phyloP scores from a whole-genome alignment of 2,888 invertebrate genomes.

The Hipparchia sbordonii region DNA sequence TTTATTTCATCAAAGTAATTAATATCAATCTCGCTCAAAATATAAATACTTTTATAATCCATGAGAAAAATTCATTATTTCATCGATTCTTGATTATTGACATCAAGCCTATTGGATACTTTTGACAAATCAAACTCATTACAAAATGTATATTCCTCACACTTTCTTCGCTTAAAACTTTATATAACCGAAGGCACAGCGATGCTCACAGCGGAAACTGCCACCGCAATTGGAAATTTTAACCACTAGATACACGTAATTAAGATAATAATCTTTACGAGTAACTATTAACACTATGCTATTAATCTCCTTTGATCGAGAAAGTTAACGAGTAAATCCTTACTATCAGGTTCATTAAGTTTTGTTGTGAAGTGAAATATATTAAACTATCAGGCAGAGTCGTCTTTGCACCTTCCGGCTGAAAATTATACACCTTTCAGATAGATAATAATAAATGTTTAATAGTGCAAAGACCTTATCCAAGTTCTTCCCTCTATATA shows the following conservation, averaged over 20 bases:
- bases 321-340: constrained; percentile 45
- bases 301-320: constrained; percentile 47
- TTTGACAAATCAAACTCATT: neutral
- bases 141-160: neutral
- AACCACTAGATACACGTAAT: constrained; percentile 37
- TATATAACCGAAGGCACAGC: constrained; percentile 46
- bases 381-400: constrained; percentile 38
- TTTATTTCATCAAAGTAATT: too few species aligned
- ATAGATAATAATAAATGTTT: too few species aligned
- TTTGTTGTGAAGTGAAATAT: constrained; percentile 39
- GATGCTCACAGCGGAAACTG: constrained; percentile 39
- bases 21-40: too few species aligned
- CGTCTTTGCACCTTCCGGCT: constrained; percentile 28
- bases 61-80: too few species aligned
- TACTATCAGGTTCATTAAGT: constrained; percentile 44
- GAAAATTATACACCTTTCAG: neutral
- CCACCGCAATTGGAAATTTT: constrained; percentile 41
- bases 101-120: neutral
- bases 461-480: too few species aligned
- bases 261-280: constrained; percentile 45
- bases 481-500: too few species aligned
- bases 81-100: too few species aligned
- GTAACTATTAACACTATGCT: constrained; percentile 36
- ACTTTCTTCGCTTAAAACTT: constrained; percentile 61
- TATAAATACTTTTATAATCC: too few species aligned